Percentiles rank a stretch among this genome's conserved stretches.
These are phyloP conservation scores for Tortricodes alternella DNA, from an alignment of 2,888 invertebrate species.

Conservation along the genomic window DNA sequence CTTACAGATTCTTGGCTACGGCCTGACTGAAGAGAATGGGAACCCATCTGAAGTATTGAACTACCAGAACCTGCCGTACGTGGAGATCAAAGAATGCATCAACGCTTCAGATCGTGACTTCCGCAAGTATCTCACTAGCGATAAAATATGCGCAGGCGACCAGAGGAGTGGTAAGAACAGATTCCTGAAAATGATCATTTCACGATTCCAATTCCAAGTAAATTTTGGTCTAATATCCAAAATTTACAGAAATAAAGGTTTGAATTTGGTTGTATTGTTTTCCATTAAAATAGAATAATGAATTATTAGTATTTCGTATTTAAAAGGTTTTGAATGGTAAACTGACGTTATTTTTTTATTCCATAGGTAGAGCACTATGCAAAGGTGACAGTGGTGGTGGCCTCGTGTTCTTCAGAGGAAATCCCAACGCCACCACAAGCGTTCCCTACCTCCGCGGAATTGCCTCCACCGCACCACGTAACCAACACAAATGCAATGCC, in stretches of 20 bases:
- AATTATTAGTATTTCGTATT: no score
- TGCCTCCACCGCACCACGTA: background rate
- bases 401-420: background rate
- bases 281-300: background rate
- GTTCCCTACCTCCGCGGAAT: background rate
- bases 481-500: background rate
- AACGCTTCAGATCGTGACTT: background rate
- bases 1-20: constrained; percentile 6
- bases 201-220: background rate
- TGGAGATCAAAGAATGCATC: constrained; percentile 4
- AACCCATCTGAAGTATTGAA: background rate
- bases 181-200: background rate
- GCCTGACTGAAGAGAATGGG: constrained; percentile 8
- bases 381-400: background rate
- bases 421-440: background rate
- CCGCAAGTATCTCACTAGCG: constrained; percentile 7
- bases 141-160: constrained; percentile 16
- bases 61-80: constrained; percentile 7
- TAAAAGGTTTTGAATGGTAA: no score
- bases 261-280: background rate
- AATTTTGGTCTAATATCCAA: background rate
- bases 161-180: background rate
- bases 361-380: background rate
- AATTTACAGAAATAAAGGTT: no score
- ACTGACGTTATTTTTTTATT: background rate